Base-by-base conservation (phyloP, 2,888 invertebrate genomes). In the Phorcus lineatus region DNA sequence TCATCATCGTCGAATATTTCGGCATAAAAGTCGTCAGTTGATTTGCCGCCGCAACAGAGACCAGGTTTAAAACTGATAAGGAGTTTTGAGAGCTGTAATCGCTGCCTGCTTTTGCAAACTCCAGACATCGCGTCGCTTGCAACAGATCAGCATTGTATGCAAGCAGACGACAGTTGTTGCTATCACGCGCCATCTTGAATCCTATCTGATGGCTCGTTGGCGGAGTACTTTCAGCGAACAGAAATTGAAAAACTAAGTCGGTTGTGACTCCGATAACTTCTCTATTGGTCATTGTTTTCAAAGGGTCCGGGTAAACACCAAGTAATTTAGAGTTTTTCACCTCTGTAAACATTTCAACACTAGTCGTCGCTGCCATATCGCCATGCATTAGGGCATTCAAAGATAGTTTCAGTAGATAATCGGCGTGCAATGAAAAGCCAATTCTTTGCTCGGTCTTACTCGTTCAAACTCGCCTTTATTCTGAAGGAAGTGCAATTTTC, bases 181-280 rank as follows among this genome's bases (percentile, higher is more conserved):
- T 70, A 70, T 70, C 70, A 40, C 36, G 36, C 36, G 40, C 70
- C 70, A 70, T 70, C 70, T 70, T 70, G 70, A 70, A 70, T 70
- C 36, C 11, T 31, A 70, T 31, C 70, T 70, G 70, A 70, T 70
- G 40, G 31, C 62, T 62, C 0, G 4, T 24, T 62, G 16, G 24
- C 16, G 16, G 62, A 62, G 24, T 28, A 28, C 62, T 62, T 62
- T 28, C 24, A 62, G 24, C n/a, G 62, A 62, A 28, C 28, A 62
- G 28, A 62, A 28, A 16, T 16, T 24, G 62, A 47, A 47, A 62
- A 62, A 62, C 62, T 28, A 28, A 28, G 62, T 28, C 24, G 28
- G 24, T 62, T 62, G 16, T 62, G 24, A 24, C 28, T 24, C 62
- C 62, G 62, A 62, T 62, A 62, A 62, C 24, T 16, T 24, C 24